Conservation (phyloP, 2,113 vertebrate species). For the Anhinga rufa region DNA sequence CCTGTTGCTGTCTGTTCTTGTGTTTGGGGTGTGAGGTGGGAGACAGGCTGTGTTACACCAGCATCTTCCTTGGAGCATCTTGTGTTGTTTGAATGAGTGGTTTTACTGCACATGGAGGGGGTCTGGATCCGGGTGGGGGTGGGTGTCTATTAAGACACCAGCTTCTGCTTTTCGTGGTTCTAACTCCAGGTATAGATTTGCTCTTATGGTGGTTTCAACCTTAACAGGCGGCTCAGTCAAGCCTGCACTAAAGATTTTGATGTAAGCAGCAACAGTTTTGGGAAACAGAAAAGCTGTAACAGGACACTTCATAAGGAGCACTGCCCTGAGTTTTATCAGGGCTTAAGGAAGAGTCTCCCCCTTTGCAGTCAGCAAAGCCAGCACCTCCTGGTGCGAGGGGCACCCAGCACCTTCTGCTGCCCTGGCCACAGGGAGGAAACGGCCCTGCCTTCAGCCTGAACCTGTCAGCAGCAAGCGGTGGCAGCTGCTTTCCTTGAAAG, state of each 20-base stretch:
- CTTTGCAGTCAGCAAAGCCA: neutral
- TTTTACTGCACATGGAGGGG: neutral
- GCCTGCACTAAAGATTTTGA: neutral
- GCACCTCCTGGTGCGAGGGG: neutral
- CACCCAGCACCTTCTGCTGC: neutral
- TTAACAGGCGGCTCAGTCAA: neutral
- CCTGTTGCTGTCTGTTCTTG: neutral
- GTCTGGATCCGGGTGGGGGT: no score
- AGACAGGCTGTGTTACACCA: accelerated
- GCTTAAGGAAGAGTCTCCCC: neutral
- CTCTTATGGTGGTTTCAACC: neutral
- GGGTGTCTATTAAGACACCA: neutral
- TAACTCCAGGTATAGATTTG: neutral
- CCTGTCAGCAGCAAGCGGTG: neutral
- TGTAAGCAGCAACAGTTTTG: neutral
- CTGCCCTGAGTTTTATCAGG: neutral
- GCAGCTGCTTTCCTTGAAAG: neutral
- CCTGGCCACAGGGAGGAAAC: neutral
- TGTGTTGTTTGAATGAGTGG: neutral
- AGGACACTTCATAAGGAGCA: accelerated
- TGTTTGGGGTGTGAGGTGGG: neutral
- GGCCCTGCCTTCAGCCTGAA: neutral
- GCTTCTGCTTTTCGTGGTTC: neutral
- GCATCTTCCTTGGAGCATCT: neutral
- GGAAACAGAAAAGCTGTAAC: neutral